These are phyloP conservation scores for Xestia ashworthii DNA, from an alignment of 2,888 invertebrate genomes.

Conservation along the genomic window DNA sequence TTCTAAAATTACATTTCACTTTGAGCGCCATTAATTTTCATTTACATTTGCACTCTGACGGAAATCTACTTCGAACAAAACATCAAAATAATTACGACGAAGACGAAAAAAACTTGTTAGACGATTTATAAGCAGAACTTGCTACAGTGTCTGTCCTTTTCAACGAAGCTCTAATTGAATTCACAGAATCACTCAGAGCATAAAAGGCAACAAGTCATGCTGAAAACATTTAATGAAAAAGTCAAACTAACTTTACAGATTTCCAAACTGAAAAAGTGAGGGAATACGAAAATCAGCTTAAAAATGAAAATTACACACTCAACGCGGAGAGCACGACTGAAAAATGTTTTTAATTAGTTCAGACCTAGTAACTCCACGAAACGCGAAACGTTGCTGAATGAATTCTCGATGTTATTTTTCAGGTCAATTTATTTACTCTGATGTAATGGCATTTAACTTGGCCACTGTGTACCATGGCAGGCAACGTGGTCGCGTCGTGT, in stretches of 20 bases:
- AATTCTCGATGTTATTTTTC: slow-evolving; percentile 45
- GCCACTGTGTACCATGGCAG: slow-evolving; percentile 48
- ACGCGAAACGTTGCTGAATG: slow-evolving; percentile 24
- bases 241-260: neutral
- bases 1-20: slow-evolving; percentile 43
- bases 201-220: slow-evolving; percentile 31
- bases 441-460: slow-evolving; percentile 46
- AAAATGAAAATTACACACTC: slow-evolving; percentile 25
- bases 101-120: slow-evolving; percentile 3
- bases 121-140: slow-evolving; percentile 11
- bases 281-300: neutral
- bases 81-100: slow-evolving; percentile 8
- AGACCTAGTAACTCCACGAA: neutral
- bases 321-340: neutral
- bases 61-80: slow-evolving; percentile 9
- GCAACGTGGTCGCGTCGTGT: slow-evolving; percentile 70
- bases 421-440: slow-evolving; percentile 53
- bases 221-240: slow-evolving; percentile 25
- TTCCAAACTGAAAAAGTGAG: slow-evolving; percentile 10
- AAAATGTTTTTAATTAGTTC: slow-evolving; percentile 39
- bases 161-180: slow-evolving; percentile 51
- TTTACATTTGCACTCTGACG: slow-evolving; percentile 13
- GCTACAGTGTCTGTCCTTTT: slow-evolving; percentile 9
- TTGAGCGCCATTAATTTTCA: slow-evolving; percentile 4
- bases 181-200: slow-evolving; percentile 31